These are phyloP conservation scores for Ichneumoninae sp. DNA, from an alignment of 2,888 invertebrate genomes.

Conservation along the genomic window DNA sequence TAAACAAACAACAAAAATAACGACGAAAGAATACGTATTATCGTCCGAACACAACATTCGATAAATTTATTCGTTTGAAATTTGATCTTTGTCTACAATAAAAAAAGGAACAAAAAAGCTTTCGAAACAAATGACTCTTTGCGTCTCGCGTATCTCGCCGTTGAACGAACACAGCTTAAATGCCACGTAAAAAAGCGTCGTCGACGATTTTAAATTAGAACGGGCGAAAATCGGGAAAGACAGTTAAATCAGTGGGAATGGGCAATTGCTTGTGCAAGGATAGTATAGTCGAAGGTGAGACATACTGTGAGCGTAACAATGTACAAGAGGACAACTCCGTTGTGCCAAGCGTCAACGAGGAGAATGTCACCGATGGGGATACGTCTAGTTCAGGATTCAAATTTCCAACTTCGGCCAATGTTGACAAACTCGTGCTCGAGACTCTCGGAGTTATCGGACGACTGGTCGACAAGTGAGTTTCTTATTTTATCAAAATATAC, in stretches of 20 bases:
- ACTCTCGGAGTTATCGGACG: constrained; percentile 92
- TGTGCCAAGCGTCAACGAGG: constrained; percentile 79
- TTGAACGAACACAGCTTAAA: constrained; percentile 51
- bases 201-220: constrained; percentile 37
- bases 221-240: constrained; percentile 22
- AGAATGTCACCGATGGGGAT: constrained; percentile 74
- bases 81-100: background rate
- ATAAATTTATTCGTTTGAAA: background rate
- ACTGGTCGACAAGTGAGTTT: constrained; percentile 92
- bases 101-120: background rate
- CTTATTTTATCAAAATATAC: background rate
- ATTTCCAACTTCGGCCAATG: constrained; percentile 84
- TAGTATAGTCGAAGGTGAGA: constrained; percentile 86
- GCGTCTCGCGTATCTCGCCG: constrained; percentile 13
- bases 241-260: constrained; percentile 85
- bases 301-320: constrained; percentile 80
- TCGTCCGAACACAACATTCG: background rate
- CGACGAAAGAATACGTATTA: background rate
- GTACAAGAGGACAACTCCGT: constrained; percentile 76
- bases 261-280: constrained; percentile 92
- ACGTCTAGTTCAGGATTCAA: constrained; percentile 76
- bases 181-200: constrained; percentile 65
- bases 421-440: constrained; percentile 92
- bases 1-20: constrained; percentile 3
- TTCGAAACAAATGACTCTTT: constrained; percentile 54